Percentiles rank a stretch among this genome's conserved stretches.
Conservation (phyloP, 2,888 invertebrate species). For the Plagodis dolabraria region DNA sequence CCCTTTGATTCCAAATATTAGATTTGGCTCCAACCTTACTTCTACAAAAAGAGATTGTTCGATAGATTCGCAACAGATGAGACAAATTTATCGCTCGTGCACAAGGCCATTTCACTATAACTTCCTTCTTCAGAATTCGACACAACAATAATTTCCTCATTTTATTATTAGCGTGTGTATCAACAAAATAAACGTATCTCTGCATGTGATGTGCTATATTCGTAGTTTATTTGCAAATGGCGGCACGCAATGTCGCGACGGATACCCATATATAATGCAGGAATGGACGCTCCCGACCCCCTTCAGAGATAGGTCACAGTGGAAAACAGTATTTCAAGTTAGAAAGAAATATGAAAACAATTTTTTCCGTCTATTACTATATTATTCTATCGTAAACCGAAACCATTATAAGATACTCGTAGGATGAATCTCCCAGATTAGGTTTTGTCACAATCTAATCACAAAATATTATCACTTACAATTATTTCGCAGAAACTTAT, state of each 20-base stretch:
- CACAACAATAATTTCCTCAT: constrained; percentile 7
- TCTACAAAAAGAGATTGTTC: no score
- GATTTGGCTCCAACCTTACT: no score
- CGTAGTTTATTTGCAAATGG: constrained; percentile 6
- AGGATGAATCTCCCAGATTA: no score
- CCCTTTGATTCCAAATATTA: no score
- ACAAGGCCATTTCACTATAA: constrained; percentile 3
- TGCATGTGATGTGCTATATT: constrained; percentile 6
- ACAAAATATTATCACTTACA: no score
- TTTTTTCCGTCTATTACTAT: no score
- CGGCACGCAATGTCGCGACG: constrained; percentile 16
- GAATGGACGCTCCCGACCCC: constrained; percentile 11
- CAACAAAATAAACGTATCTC: neutral
- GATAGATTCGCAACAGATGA: no score
- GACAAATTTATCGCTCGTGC: constrained; percentile 4
- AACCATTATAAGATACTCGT: no score
- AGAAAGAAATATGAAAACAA: no score
- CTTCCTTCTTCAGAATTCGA: neutral
- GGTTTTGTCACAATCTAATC: no score
- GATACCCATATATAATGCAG: constrained; percentile 13
- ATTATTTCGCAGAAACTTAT: no score
- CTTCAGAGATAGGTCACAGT: neutral
- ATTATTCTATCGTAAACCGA: no score
- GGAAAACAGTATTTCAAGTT: neutral
- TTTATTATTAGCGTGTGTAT: constrained; percentile 6